Evolutionary conservation across 2,888 invertebrate species (phyloP).

Genomic region (Panzeria rudis): DNA sequence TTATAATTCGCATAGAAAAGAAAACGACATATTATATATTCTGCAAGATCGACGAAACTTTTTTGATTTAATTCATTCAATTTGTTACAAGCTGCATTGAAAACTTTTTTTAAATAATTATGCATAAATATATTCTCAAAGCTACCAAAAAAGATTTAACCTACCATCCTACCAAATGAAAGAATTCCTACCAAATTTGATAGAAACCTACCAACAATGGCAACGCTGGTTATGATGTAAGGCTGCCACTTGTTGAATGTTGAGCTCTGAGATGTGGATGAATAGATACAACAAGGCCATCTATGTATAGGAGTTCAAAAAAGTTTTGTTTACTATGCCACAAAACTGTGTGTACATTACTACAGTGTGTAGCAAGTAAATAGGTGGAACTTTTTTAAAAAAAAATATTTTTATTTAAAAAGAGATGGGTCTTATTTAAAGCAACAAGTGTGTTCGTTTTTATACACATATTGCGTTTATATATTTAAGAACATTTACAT

Average conservation of each 20-base stretch:
- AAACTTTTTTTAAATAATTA: no score
- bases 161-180: no score
- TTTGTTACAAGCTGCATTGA: no score
- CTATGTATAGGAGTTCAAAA: slow-evolving; percentile 4
- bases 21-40: no score
- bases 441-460: not conserved
- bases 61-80: no score
- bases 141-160: no score
- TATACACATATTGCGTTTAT: not conserved
- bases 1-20: no score
- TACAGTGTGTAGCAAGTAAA: slow-evolving; percentile 2
- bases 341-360: not conserved
- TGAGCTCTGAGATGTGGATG: slow-evolving; percentile 14
- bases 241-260: slow-evolving; percentile 56
- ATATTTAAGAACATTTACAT: slow-evolving; percentile 4
- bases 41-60: no score
- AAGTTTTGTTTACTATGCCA: slow-evolving; percentile 30
- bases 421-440: not conserved
- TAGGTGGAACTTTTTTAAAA: not conserved
- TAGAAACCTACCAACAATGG: no score
- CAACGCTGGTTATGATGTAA: no score
- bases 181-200: no score
- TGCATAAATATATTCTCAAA: no score
- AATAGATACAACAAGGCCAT: slow-evolving; percentile 17
- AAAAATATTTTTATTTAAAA: not conserved